Evolutionary conservation across 2,113 vertebrate genomes (phyloP).

Genomic region (Nyctereutes procyonoides): DNA sequence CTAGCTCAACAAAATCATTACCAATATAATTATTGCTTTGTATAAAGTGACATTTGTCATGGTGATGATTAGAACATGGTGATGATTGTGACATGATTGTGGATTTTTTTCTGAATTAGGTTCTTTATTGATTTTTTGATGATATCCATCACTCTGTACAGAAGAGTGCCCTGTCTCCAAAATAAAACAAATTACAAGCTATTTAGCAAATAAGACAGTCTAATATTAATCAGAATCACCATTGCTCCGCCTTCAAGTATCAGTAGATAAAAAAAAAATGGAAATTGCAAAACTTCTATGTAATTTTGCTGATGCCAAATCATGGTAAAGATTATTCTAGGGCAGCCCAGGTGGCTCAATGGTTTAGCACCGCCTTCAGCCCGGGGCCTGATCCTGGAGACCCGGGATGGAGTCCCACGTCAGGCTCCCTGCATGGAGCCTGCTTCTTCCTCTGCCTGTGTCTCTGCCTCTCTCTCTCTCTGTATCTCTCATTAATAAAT

Average conservation of each 20-base stretch:
- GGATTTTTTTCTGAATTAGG: background rate
- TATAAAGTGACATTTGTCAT: constrained; percentile 4
- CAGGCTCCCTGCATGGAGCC: no score
- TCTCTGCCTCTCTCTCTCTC: no score
- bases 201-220: background rate
- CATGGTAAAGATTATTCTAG: background rate
- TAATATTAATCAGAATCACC: background rate
- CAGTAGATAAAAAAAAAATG: background rate
- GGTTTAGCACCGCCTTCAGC: no score
- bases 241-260: background rate
- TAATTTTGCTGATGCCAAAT: background rate
- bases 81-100: background rate
- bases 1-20: background rate
- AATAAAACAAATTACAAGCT: background rate
- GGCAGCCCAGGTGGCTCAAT: no score
- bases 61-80: constrained; percentile 39
- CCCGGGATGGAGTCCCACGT: no score
- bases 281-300: background rate
- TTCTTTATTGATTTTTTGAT: background rate
- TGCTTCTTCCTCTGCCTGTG: no score
- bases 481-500: no score
- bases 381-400: no score
- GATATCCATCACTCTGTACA: background rate
- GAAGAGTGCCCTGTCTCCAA: background rate
- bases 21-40: background rate